Evolutionary conservation across 1,140 invertebrate genomes (phyloP).

Genomic region (Pissodes strobi): DNA sequence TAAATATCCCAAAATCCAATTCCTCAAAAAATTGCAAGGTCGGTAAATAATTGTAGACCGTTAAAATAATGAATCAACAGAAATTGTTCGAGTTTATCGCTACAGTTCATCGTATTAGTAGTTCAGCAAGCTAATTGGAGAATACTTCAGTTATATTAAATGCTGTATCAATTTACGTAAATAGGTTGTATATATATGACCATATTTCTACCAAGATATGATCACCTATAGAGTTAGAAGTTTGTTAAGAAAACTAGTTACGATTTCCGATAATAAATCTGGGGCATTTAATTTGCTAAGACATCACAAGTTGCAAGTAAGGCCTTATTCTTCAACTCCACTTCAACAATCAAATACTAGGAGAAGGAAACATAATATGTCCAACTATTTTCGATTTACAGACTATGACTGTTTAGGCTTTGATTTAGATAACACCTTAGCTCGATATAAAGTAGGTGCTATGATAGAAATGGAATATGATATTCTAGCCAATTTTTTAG

Average conservation of each 20-base stretch:
- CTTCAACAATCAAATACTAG: background rate
- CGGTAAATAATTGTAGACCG: too few species aligned
- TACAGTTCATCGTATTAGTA: too few species aligned
- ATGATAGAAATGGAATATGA: conserved; percentile 69
- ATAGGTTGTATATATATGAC: too few species aligned
- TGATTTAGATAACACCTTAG: conserved; percentile 77
- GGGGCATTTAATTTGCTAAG: background rate
- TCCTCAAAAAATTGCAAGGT: too few species aligned
- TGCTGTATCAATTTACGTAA: too few species aligned
- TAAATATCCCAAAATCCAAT: too few species aligned
- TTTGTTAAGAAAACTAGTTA: background rate
- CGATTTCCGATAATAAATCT: background rate
- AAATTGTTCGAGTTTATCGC: too few species aligned
- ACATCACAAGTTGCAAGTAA: background rate
- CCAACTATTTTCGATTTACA: conserved; percentile 57
- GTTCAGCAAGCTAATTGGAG: too few species aligned
- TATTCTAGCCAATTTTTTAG: conserved; percentile 65
- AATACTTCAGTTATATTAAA: too few species aligned
- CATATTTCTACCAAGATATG: too few species aligned
- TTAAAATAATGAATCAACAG: too few species aligned
- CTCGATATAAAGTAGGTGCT: conserved; percentile 69
- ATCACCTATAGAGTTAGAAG: background rate
- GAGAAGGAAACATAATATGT: background rate
- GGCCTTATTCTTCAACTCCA: background rate
- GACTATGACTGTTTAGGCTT: conserved; percentile 82